Conservation (phyloP, 2,888 invertebrate genomes). For the Cancer borealis region DNA sequence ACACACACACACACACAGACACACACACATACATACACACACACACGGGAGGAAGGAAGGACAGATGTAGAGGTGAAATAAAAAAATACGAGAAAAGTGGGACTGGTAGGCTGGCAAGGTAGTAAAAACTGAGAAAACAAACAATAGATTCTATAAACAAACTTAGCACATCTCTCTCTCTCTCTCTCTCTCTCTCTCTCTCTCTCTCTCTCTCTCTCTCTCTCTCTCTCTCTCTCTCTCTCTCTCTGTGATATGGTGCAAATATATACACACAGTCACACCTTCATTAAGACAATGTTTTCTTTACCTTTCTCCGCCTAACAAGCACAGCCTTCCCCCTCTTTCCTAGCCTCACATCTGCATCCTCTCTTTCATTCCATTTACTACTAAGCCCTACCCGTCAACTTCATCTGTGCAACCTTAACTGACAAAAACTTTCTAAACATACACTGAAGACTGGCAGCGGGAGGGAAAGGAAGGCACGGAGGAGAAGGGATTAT, state of each 20-base stretch:
- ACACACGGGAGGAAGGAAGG: neutral
- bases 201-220: constrained; percentile 38
- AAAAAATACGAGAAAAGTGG: neutral
- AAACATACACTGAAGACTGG: too few species aligned
- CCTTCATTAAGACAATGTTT: too few species aligned
- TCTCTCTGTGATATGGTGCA: neutral
- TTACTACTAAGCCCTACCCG: neutral
- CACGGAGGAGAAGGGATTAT: neutral
- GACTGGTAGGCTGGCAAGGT: neutral
- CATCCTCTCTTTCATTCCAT: too few species aligned
- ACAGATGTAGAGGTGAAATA: neutral
- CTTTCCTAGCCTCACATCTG: neutral
- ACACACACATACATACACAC: too few species aligned
- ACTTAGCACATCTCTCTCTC: neutral
- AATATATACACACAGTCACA: too few species aligned
- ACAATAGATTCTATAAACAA: neutral
- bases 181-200: constrained; percentile 28
- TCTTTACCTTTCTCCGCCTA: too few species aligned
- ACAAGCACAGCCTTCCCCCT: too few species aligned
- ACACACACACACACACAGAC: too few species aligned
- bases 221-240: constrained; percentile 48
- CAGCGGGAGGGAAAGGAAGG: neutral
- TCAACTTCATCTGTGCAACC: too few species aligned
- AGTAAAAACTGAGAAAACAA: too few species aligned
- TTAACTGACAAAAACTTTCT: too few species aligned